Percentiles rank a stretch among this genome's conserved stretches.
These are phyloP conservation scores for Rhinogobius similis DNA, from an alignment of 2,113 vertebrate genomes.

Conservation along the genomic window DNA sequence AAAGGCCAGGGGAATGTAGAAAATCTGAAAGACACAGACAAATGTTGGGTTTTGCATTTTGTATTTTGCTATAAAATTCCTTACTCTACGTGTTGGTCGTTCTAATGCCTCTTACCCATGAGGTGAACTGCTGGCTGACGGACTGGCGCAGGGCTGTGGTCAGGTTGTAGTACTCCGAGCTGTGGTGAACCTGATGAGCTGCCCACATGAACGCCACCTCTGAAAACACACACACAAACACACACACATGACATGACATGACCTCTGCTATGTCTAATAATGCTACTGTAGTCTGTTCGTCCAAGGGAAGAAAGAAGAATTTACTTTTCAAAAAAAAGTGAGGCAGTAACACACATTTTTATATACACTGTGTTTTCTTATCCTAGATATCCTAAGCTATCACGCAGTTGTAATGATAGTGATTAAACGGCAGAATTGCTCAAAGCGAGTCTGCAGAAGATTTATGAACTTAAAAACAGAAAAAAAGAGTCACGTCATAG, in stretches of 20 bases:
- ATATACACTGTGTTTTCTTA: too few species aligned
- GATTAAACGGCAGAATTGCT: too few species aligned
- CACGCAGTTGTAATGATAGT: too few species aligned
- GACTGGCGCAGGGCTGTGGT: slow-evolving; percentile 90
- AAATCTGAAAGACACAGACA: slow-evolving; percentile 74
- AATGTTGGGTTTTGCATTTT: background rate
- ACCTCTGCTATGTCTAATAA: background rate
- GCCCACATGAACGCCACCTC: slow-evolving; percentile 93
- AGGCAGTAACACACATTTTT: too few species aligned
- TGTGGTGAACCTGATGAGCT: slow-evolving; percentile 92
- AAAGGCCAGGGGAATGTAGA: slow-evolving; percentile 90
- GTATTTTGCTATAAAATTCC: too few species aligned
- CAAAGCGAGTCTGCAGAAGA: too few species aligned
- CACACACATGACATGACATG: background rate
- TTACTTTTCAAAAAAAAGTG: background rate
- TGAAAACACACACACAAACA: slow-evolving; percentile 54
- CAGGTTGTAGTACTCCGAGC: slow-evolving; percentile 94
- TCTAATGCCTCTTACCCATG: slow-evolving; percentile 93
- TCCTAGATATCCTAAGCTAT: too few species aligned
- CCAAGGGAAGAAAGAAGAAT: background rate
- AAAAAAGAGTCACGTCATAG: too few species aligned
- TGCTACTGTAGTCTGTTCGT: background rate
- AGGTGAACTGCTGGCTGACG: slow-evolving; percentile 81
- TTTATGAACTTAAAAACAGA: too few species aligned
- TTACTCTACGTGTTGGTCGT: too few species aligned